phyloP scores from a whole-genome alignment of 2,113 vertebrate species.

The Strix aluco region DNA sequence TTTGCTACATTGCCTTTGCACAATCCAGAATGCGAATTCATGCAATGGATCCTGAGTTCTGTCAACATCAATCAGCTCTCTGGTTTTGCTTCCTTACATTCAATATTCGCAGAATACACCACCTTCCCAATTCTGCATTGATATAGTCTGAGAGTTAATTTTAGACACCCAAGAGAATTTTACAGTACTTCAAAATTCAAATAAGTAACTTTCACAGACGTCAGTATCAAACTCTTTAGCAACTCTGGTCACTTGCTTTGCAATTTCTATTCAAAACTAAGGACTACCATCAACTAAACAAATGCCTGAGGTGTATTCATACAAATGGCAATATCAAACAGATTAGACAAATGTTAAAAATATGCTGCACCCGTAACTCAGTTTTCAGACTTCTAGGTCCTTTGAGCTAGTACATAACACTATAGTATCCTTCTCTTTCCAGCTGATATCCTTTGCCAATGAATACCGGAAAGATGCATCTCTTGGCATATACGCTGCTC shows the following conservation, averaged over 20 bases:
- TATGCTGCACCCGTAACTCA: background rate
- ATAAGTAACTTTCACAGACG: background rate
- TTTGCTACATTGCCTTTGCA: background rate
- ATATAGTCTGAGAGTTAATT: background rate
- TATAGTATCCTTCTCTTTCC: background rate
- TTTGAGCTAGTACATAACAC: background rate
- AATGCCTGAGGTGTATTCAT: background rate
- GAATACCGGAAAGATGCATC: background rate
- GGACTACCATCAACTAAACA: background rate
- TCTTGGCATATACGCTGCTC: background rate
- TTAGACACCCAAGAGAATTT: conserved; percentile 8
- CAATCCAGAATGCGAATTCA: background rate
- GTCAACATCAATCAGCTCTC: background rate
- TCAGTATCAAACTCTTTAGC: background rate
- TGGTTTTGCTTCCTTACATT: background rate
- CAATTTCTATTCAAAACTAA: background rate
- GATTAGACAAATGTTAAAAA: background rate
- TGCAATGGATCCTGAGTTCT: background rate
- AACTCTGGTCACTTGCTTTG: background rate
- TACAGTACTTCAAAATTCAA: background rate
- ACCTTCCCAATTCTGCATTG: background rate
- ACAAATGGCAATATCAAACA: background rate
- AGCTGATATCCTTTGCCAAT: background rate
- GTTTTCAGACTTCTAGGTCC: background rate
- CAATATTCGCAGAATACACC: background rate